These are phyloP conservation scores for Xylocopa sonorina DNA, from an alignment of 1,140 invertebrate genomes.

Conservation along the genomic window DNA sequence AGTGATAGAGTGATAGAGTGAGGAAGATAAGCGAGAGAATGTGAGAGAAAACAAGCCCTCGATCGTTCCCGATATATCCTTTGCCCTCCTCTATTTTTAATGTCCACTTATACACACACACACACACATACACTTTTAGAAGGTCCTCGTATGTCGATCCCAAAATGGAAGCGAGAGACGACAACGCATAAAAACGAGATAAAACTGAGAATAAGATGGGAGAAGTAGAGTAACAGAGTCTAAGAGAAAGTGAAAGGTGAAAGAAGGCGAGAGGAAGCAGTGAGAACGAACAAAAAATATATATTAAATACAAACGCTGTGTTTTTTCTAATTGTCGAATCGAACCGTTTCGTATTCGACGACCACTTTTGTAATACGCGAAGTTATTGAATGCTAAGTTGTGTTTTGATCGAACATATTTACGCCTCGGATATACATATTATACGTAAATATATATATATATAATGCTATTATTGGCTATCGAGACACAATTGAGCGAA, in stretches of 20 bases:
- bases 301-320: conserved; percentile 38
- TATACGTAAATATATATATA: conserved; percentile 26
- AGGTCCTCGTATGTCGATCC: conserved; percentile 54
- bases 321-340: conserved; percentile 49
- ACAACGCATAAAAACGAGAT: neutral
- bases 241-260: neutral
- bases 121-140: too few species aligned
- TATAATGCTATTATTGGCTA: conserved; percentile 49
- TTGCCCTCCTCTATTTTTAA: conserved; percentile 43
- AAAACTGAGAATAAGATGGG: neutral
- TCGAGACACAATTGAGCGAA: conserved; percentile 18
- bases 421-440: neutral
- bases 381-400: conserved; percentile 59
- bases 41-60: too few species aligned
- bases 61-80: neutral
- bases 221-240: neutral
- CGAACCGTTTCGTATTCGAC: conserved; percentile 46
- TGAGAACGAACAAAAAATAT: neutral
- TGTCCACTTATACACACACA: conserved; percentile 12
- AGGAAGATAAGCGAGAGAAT: too few species aligned
- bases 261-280: conserved; percentile 1
- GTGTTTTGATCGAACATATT: conserved; percentile 39
- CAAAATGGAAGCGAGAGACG: conserved; percentile 5
- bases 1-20: neutral
- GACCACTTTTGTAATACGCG: conserved; percentile 61